Percentiles rank a stretch among this genome's conserved stretches.
phyloP scores from a whole-genome alignment of 2,797 vertebrate genomes.

The Hoplostethus atlanticus region DNA sequence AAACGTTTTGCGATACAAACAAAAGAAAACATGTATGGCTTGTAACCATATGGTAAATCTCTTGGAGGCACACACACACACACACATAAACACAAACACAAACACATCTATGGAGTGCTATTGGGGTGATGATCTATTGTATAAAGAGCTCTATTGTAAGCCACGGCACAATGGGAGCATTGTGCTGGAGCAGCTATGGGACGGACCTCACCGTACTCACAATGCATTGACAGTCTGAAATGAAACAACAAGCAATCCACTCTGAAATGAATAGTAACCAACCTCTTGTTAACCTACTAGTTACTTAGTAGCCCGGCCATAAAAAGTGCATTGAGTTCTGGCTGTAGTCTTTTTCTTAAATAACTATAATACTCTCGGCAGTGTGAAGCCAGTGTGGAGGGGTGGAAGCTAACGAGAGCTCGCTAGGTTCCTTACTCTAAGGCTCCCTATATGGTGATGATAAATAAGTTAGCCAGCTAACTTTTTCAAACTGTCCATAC shows the following conservation, averaged over 20 bases:
- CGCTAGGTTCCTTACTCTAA: no score
- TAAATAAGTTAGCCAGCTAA: no score
- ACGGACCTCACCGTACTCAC: conserved; percentile 20
- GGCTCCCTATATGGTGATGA: no score
- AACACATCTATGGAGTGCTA: conserved; percentile 12
- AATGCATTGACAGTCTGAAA: neutral
- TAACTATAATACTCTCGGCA: no score
- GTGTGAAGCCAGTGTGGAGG: no score
- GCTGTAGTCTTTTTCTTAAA: no score
- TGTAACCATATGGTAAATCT: conserved; percentile 20
- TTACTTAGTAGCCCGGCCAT: neutral
- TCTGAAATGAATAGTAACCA: neutral
- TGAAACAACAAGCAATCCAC: conserved; percentile 14
- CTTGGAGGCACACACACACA: neutral
- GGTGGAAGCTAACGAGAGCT: no score
- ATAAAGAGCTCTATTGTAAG: conserved; percentile 13
- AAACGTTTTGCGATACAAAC: no score
- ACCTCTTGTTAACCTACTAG: neutral
- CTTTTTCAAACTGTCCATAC: no score
- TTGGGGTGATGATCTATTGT: conserved; percentile 28
- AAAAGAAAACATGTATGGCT: conserved; percentile 21
- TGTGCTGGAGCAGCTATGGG: conserved; percentile 54
- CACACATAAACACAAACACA: conserved; percentile 8
- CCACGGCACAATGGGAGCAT: conserved; percentile 40
- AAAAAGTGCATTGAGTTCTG: conserved; percentile 23